Base-by-base conservation (phyloP, 1,140 invertebrate genomes). In the Calephelis nemesis region DNA sequence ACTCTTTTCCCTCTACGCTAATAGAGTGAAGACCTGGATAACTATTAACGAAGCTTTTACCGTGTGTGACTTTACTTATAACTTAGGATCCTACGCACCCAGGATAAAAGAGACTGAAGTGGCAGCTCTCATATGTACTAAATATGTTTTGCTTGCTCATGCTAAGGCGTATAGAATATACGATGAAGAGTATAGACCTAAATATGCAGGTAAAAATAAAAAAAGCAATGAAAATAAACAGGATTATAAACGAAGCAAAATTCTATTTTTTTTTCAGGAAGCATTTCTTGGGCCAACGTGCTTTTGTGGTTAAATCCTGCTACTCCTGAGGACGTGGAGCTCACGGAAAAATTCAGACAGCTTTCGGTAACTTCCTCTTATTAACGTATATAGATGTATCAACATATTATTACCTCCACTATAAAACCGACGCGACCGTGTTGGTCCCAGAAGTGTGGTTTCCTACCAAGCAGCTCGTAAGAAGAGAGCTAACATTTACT, bases 1-100 rank as follows among this genome's bases (percentile, higher is more conserved):
- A 7, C 65, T 83, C 0, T 92, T 83, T 66, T 62, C 69, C 9
- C 68, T 76, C 5, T 92, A 84, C 70, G 92, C 84, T 10, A 85
- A 92, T 67, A 76, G 83, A 39, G 88, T 92, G 3, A 93, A 93
- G 64, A 70, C 68, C 42, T 83, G 81, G 81, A 39, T 77, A 8
- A 83, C 81, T 1, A 74, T 83, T 42, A 83, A 83, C 19, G 81
- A 83, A 49, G 75, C 81, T 12, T 88, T 49, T 0, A 3, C 52
- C 0, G 45, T 76, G 0, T 93, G 93, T 67, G 47, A 69, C 7
- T 1, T 72, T 64, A 15, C 13, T 13, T 52, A 52, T 7, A 52
- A 52, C 50, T 9, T 52, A 15, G 50, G 50, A 8, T 9, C 7
- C n/a, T 19, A 52, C 4, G 50, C 50, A 4, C 50, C 50, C 8